These are phyloP conservation scores for Palaemon carinicauda DNA, from an alignment of 1,140 invertebrate species.

Conservation along the genomic window DNA sequence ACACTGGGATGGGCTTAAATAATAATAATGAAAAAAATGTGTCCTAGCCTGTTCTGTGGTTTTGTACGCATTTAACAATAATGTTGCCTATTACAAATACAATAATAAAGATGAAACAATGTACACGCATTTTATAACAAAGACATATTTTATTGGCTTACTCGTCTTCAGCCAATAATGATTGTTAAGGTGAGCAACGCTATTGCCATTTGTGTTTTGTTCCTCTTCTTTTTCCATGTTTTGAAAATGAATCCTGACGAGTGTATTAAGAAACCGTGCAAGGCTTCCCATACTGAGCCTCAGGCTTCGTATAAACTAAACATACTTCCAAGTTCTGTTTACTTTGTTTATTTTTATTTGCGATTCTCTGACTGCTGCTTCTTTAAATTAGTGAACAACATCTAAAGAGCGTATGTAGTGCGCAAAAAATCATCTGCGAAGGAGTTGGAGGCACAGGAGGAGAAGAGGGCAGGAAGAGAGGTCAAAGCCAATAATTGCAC, in stretches of 20 bases:
- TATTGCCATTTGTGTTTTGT: constrained; percentile 46
- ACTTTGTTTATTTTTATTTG: neutral
- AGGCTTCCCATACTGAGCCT: constrained; percentile 28
- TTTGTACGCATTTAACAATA: constrained; percentile 56
- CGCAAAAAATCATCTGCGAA: constrained; percentile 39
- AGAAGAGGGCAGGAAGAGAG: neutral
- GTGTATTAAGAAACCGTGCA: neutral
- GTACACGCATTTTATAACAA: constrained; percentile 57
- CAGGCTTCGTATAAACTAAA: neutral
- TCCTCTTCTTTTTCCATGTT: neutral
- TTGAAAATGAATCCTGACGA: neutral
- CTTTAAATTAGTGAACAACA: constrained; percentile 52
- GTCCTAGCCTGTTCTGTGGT: constrained; percentile 53
- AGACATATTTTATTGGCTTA: constrained; percentile 41
- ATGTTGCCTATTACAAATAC: constrained; percentile 54
- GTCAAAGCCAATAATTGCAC: neutral
- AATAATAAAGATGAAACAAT: constrained; percentile 55
- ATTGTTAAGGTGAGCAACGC: constrained; percentile 47
- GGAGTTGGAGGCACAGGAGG: constrained; percentile 44
- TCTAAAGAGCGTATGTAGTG: constrained; percentile 51
- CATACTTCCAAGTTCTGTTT: constrained; percentile 2
- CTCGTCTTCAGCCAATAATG: constrained; percentile 46
- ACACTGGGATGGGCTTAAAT: constrained; percentile 57
- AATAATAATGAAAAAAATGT: constrained; percentile 55
- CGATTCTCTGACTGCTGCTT: constrained; percentile 41